Evolutionary conservation across 2,113 vertebrate species (phyloP).

Genomic region (Festucalex cinctus): DNA sequence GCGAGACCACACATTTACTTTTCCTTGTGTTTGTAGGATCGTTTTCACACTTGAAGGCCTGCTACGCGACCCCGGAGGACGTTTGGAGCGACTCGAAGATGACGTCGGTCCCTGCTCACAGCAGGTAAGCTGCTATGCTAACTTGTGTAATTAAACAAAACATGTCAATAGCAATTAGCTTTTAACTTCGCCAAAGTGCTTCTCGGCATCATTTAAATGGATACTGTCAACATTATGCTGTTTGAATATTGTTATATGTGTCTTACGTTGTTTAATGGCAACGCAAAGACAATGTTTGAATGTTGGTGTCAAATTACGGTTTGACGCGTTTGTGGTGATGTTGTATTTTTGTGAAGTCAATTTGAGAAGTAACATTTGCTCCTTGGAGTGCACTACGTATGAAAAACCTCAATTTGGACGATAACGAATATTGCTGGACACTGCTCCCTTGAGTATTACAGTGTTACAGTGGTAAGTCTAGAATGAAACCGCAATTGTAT

Average conservation of each 20-base stretch:
- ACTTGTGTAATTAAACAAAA: not conserved
- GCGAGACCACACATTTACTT: not conserved
- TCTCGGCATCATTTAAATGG: not conserved
- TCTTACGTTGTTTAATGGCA: not conserved
- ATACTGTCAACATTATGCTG: not conserved
- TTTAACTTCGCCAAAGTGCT: not conserved
- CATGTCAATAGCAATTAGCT: not conserved
- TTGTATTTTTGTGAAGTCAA: not conserved
- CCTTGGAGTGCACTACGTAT: too few relatives aligned
- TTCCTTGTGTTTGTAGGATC: not conserved
- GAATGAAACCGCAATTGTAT: not conserved
- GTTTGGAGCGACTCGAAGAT: not conserved
- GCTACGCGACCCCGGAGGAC: not conserved
- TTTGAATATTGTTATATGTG: not conserved
- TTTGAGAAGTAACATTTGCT: not conserved
- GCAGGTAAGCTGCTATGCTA: not conserved
- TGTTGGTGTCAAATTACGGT: not conserved
- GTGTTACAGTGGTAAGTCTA: not conserved
- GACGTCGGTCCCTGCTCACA: not conserved
- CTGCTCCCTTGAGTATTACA: too few relatives aligned
- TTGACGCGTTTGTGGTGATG: not conserved
- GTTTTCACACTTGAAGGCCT: not conserved
- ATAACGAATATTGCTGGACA: too few relatives aligned
- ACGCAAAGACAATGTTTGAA: not conserved
- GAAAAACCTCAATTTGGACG: too few relatives aligned